phyloP scores from a whole-genome alignment of 2,888 invertebrate species.

The Polydrusus tereticollis region DNA sequence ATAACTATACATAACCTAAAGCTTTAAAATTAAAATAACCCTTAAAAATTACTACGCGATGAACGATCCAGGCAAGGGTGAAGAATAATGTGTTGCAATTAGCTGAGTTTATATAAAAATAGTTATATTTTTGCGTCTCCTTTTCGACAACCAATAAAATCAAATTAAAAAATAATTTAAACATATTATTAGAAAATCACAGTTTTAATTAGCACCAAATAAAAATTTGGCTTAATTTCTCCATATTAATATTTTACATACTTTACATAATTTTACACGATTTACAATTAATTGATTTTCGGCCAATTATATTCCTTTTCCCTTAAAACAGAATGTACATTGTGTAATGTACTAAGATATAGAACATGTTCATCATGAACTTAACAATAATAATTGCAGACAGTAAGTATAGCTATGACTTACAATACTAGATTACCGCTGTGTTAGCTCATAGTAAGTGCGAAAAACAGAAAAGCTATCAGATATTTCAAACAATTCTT shows the following conservation, averaged over 20 bases:
- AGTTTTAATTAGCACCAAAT: slow-evolving; percentile 68
- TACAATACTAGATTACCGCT: slow-evolving; percentile 7
- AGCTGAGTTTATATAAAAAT: slow-evolving; percentile 57
- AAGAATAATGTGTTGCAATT: neutral
- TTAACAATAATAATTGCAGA: slow-evolving; percentile 14
- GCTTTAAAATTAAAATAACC: slow-evolving; percentile 37
- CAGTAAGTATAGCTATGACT: slow-evolving; percentile 14
- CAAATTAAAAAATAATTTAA: slow-evolving; percentile 44
- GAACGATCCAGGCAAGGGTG: slow-evolving; percentile 33
- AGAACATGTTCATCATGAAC: neutral
- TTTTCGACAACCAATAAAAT: slow-evolving; percentile 31
- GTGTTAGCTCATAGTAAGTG: slow-evolving; percentile 1
- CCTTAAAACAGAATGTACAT: neutral
- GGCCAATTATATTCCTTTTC: slow-evolving; percentile 43
- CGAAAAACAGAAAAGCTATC: neutral
- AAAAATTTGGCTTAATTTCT: slow-evolving; percentile 52
- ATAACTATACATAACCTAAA: slow-evolving; percentile 14
- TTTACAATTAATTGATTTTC: slow-evolving; percentile 51
- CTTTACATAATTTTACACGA: slow-evolving; percentile 57
- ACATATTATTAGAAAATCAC: slow-evolving; percentile 63
- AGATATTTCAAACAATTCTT: neutral
- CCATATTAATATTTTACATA: slow-evolving; percentile 37
- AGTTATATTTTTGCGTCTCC: slow-evolving; percentile 53
- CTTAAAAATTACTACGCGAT: slow-evolving; percentile 21
- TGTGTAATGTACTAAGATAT: slow-evolving; percentile 12